Evolutionary conservation across 2,797 vertebrate genomes (phyloP).

Genomic region (Argentina silus): DNA sequence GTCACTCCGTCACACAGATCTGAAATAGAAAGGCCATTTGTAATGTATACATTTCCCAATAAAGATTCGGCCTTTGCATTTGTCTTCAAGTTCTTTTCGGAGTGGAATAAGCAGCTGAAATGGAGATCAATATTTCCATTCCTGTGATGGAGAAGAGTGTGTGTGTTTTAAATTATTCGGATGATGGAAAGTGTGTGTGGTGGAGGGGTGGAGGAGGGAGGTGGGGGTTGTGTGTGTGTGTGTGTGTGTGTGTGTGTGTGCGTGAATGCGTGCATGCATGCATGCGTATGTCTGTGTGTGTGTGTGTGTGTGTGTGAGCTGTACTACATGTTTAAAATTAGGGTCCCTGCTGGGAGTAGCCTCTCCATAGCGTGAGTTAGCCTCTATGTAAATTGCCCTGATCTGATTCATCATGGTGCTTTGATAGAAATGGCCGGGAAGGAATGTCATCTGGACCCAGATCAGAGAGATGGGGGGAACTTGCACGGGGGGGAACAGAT

Average conservation of each 20-base stretch:
- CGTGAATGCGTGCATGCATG: background rate
- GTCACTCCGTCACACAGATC: background rate
- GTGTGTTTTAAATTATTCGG: slow-evolving; percentile 57
- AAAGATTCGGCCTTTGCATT: slow-evolving; percentile 33
- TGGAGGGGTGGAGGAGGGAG: background rate
- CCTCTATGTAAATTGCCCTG: slow-evolving; percentile 60
- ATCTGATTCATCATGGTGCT: slow-evolving; percentile 66
- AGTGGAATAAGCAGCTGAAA: slow-evolving; percentile 15
- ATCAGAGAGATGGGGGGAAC: slow-evolving; percentile 69
- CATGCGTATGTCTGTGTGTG: background rate
- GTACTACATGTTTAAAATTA: background rate
- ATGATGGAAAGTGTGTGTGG: slow-evolving; percentile 47
- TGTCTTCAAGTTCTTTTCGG: slow-evolving; percentile 31
- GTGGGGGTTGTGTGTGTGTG: slow-evolving; percentile 10
- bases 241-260: slow-evolving; percentile 1
- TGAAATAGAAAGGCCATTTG: slow-evolving; percentile 8
- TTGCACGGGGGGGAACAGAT: slow-evolving; percentile 70
- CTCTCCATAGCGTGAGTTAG: slow-evolving; percentile 17
- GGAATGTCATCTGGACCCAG: slow-evolving; percentile 84
- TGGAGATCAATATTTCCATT: slow-evolving; percentile 65
- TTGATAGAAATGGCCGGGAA: slow-evolving; percentile 73
- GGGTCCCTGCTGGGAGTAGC: background rate
- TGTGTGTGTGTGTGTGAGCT: slow-evolving; percentile 2
- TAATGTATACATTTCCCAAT: slow-evolving; percentile 16
- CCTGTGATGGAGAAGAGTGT: slow-evolving; percentile 22